Base-by-base conservation (phyloP, 37 sponge, comb jelly and placozoan genomes). In the Agelas oroides region DNA sequence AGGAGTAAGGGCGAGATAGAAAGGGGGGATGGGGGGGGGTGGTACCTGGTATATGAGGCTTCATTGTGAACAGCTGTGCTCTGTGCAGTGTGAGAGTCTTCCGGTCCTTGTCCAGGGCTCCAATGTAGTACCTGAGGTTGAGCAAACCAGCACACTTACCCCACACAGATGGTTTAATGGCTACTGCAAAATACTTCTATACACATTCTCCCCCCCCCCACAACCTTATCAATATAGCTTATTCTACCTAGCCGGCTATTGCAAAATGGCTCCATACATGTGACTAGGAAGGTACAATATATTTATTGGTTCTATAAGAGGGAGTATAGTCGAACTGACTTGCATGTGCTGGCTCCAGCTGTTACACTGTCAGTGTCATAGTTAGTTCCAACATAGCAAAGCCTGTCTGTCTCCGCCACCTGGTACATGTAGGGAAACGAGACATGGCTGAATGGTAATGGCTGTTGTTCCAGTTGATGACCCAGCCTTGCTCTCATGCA, bases 11-110 rank as follows among this genome's bases (percentile, higher is more conserved):
- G n/a, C n/a, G n/a, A n/a, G n/a, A 40, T 36, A 39, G 19, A 12
- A 18, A 40, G 31, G 65, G 19, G 46, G 8, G 46, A 46, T 46
- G 46, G 46, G 46, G 8, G 46, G 3, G 8, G 46, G 46, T 46
- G 46, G 28, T 37, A 89, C 89, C 89, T 67, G 83, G 83, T 37
- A 89, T 82, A 25, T 78, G 56, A 24, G 89, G 89, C 61, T 57
- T 82, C 55, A 89, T 36, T 5, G 75, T 75, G 31, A 83, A 21
- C 34, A 78, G 23, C 62, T 89, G 78, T 32, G 89, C 52, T 54
- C 55, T 82, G 59, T 82, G 78, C 19, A 89, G 69, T 16, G 89
- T 83, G 78, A 89, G 69, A 11, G 34, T 52, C 11, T 71, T 55
- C 37, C 31, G 77, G n/a, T 59, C 70, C 24, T 36, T 68, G 46